Evolutionary conservation across 2,113 vertebrate genomes (phyloP), one percentile per base, ranked within the genome.

Genomic region (Thinocorus orbignyianus): DNA sequence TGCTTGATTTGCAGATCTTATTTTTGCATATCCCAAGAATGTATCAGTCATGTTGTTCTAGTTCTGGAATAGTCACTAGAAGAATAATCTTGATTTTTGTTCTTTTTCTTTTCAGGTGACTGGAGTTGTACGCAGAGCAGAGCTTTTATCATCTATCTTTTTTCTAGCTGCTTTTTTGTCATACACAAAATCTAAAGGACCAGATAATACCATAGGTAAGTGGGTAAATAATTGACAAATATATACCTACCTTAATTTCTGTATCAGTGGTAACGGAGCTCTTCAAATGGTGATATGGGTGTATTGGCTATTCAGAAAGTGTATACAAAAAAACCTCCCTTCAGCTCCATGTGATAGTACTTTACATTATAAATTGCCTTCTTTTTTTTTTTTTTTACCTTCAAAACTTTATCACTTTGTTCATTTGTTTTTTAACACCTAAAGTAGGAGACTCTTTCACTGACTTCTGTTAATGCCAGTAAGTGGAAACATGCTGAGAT

Each of bases 121-220:
- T 54, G 99, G 99, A 83, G 99, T 99, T 51, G 99, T 99, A 44
- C 99, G 99, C 89, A 98, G 99, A 98, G 99, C 99, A 90, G 99
- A 99, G 92, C 99, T 99, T 70, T 97, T 99, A 35, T 99, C 99
- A 41, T 99, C 99, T 42, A 99, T 99, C 82, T 99, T 99, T 96
- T 99, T 99, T 55, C 93, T 99, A 93, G 99, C 99, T 97, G 99
- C 99, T 37, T 99, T 99, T 98, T 97, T 99, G 81, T 98, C 98
- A 2, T 99, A 99, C 78, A 99, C 99, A 18, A 99, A 98, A 95
- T 99, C 99, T 81, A 99, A 99, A 95, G 98, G 99, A 13, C 94
- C 98, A 3, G 98, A 99, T 94, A 99, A 99, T 95, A 99, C 99
- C 19, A 99, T 99, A 81, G 99, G 99, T 99, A 98, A 98, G 99